Evolutionary conservation across 1,140 invertebrate species (phyloP).

Genomic region (Pachypeltis micranthus): DNA sequence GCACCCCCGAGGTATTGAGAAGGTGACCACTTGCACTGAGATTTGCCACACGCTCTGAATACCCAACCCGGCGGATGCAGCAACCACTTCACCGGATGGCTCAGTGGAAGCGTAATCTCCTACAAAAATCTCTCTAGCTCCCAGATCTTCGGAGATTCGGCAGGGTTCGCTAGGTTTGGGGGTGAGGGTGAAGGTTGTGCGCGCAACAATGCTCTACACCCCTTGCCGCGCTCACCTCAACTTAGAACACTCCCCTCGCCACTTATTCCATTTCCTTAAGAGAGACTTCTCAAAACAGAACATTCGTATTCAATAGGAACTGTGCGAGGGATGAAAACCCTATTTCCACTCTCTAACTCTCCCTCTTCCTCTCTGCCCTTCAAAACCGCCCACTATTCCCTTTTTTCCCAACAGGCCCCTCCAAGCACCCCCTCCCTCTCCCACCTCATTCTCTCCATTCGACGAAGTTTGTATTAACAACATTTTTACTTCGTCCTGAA

Average conservation of each 20-base stretch:
- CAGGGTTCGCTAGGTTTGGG: neutral
- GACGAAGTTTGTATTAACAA: neutral
- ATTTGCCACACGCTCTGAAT: too few relatives aligned
- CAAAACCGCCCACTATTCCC: too few relatives aligned
- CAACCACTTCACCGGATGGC: too few relatives aligned
- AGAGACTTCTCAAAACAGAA: conserved; percentile 3
- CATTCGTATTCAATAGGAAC: conserved; percentile 4
- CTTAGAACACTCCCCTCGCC: neutral
- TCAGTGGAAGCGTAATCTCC: too few relatives aligned
- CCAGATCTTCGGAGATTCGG: neutral
- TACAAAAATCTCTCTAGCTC: neutral
- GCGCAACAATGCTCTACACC: neutral
- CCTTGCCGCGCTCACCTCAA: too few relatives aligned
- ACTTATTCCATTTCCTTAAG: conserved; percentile 6
- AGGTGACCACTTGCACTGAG: too few relatives aligned
- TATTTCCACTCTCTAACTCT: neutral
- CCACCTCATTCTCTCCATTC: too few relatives aligned
- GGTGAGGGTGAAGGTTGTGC: neutral
- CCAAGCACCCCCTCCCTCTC: too few relatives aligned
- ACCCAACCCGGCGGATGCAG: too few relatives aligned
- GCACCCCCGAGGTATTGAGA: too few relatives aligned
- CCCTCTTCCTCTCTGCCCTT: neutral
- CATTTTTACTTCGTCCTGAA: conserved; percentile 1
- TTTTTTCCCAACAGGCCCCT: too few relatives aligned
- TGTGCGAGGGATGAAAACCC: neutral